Base-by-base conservation (phyloP, 2,113 vertebrate species). In the Aphyosemion australe region DNA sequence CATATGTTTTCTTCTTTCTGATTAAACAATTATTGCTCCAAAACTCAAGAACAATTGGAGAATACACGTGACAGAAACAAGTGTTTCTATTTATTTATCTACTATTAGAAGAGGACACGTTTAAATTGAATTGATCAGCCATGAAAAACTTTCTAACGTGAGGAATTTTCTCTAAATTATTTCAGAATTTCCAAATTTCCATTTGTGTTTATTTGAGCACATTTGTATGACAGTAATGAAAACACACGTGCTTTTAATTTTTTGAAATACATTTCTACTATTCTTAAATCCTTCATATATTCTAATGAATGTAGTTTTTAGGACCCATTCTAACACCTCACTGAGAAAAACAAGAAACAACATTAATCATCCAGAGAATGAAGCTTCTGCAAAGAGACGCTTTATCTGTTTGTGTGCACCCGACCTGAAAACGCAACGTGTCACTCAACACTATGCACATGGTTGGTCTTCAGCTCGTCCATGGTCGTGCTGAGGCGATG, bases 401-500 rank as follows among this genome's bases (percentile, higher is more conserved):
- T 50, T 74, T 51, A 62, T 73, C 26, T 64, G 42, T 10, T 10
- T 37, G 50, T n/a, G 21, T 76, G 39, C 76, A 72, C 9, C 42
- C 46, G 26, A 14, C 31, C 69, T 58, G 60, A 76, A 81, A 70
- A 69, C 43, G 42, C 56, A 32, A 16, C 57, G 31, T 31, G 14
- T 69, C 63, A 58, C 19, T 2, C 51, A 54, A 31, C 9, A 1
- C 5, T 13, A 21, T 21, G 13, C 48, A n/a, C 20, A 52, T 6
- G 48, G 32, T 72, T 21, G 31, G 13, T 50, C 14, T 32, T 75
- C 4, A 87, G 57, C 57, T 39, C 7, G 26, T 61, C 16, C 64
- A 85, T 64, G 9, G 47, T 71, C 57, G 83, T 62, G 55, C 72
- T 60, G n/a, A 93, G 79, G 42, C 61, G 63, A 73, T 84, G 54